Evolutionary conservation across 2,888 invertebrate genomes (phyloP).

Genomic region (Brenthis hecate): DNA sequence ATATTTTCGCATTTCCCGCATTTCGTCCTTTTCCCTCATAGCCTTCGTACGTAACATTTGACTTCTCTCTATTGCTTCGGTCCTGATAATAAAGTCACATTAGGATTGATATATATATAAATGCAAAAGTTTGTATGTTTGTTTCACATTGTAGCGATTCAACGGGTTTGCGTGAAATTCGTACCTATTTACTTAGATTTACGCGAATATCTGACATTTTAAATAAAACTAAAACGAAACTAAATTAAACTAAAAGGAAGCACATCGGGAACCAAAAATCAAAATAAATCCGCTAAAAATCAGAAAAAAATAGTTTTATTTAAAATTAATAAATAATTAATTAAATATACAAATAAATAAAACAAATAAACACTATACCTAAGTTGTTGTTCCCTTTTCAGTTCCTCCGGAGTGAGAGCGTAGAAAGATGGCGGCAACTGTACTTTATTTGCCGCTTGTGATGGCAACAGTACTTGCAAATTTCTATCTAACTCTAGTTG

Average conservation of each 20-base stretch:
- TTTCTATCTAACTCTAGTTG: constrained; percentile 92
- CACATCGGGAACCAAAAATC: no score
- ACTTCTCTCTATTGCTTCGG: constrained; percentile 89
- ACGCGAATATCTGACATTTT: background rate
- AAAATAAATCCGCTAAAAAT: no score
- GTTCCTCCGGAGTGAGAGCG: constrained; percentile 89
- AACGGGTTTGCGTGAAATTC: no score
- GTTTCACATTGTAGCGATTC: no score
- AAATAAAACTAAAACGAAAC: no score
- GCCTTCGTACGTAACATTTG: constrained; percentile 95
- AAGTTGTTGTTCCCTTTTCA: constrained; percentile 91
- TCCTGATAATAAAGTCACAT: constrained; percentile 61
- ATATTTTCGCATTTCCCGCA: constrained; percentile 90
- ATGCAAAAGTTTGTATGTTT: no score
- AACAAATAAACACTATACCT: constrained; percentile 57
- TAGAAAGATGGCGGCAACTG: constrained; percentile 94
- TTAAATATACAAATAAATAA: no score
- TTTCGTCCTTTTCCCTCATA: constrained; percentile 95
- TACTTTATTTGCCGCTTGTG: constrained; percentile 85
- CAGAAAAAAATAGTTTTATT: no score
- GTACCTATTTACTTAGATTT: no score
- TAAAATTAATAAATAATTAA: no score
- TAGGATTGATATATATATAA: background rate
- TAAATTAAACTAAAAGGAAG: no score
- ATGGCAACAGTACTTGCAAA: constrained; percentile 90